Conservation (phyloP, 1,140 invertebrate species). For the Schmidtea mediterranea region DNA sequence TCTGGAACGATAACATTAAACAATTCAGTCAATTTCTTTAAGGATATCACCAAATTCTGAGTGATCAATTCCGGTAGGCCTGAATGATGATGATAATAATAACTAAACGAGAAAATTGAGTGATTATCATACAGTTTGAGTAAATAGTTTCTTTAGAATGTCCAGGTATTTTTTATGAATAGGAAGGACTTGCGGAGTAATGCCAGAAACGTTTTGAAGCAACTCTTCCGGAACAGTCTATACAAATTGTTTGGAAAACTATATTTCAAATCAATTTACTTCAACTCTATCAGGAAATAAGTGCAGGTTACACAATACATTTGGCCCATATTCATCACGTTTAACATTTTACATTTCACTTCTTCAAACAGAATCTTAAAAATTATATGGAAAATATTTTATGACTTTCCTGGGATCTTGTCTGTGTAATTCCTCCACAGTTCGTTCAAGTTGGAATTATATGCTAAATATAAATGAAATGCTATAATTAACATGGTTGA, state of each 20-base stretch:
- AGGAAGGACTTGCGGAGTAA: constrained; percentile 45
- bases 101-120: background rate
- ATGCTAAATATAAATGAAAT: constrained; percentile 1
- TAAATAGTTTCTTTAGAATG: constrained; percentile 52
- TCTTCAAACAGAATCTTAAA: too few relatives aligned
- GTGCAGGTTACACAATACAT: background rate
- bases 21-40: too few relatives aligned
- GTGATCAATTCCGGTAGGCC: too few relatives aligned
- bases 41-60: too few relatives aligned
- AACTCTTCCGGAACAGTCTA: constrained; percentile 48
- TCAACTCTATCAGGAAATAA: background rate
- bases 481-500: constrained; percentile 9
- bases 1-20: too few relatives aligned
- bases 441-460: constrained; percentile 1
- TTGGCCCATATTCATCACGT: background rate
- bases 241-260: constrained; percentile 12
- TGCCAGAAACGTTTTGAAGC: constrained; percentile 50
- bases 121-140: constrained; percentile 36
- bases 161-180: constrained; percentile 48
- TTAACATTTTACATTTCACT: background rate
- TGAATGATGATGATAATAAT: too few relatives aligned
- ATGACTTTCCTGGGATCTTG: constrained; percentile 8
- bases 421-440: constrained; percentile 8
- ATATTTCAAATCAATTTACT: background rate
- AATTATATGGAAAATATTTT: background rate